These are phyloP conservation scores for Psittacula echo DNA, from an alignment of 2,797 vertebrate species.

Conservation along the genomic window DNA sequence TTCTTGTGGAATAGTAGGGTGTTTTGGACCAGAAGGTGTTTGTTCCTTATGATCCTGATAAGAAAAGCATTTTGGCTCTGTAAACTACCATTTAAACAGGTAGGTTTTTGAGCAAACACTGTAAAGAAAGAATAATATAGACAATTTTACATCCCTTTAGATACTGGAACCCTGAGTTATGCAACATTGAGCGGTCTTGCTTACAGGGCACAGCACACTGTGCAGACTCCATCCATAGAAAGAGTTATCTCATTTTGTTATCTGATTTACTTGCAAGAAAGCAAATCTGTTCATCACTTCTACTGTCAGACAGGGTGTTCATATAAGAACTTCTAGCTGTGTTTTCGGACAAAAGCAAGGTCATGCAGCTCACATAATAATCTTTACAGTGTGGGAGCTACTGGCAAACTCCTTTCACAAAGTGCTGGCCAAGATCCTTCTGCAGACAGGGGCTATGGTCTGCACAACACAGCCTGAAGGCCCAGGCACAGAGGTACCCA, in stretches of 20 bases:
- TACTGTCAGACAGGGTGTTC: not conserved
- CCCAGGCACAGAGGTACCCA: not conserved
- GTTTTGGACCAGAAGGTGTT: not conserved
- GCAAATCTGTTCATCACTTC: not conserved
- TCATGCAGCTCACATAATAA: fast-evolving
- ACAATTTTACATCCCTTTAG: not conserved
- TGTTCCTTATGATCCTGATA: not conserved
- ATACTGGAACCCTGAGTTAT: not conserved
- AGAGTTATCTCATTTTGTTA: not conserved
- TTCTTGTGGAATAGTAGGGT: not conserved
- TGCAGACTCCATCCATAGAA: not conserved
- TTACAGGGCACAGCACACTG: not conserved
- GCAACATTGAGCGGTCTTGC: not conserved
- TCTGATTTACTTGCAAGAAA: not conserved
- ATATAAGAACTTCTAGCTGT: not conserved
- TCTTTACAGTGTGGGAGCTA: not conserved
- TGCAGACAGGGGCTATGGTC: not conserved
- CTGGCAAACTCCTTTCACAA: not conserved
- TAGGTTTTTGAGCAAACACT: not conserved
- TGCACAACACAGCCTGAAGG: not conserved
- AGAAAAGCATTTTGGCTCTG: not conserved
- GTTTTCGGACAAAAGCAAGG: not conserved
- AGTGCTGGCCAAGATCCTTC: not conserved
- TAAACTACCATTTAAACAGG: not conserved
- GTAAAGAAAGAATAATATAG: not conserved